Evolutionary conservation across 2,113 vertebrate genomes (phyloP), one percentile per base, ranked within the genome.

Genomic region (Lucifuga dentata): DNA sequence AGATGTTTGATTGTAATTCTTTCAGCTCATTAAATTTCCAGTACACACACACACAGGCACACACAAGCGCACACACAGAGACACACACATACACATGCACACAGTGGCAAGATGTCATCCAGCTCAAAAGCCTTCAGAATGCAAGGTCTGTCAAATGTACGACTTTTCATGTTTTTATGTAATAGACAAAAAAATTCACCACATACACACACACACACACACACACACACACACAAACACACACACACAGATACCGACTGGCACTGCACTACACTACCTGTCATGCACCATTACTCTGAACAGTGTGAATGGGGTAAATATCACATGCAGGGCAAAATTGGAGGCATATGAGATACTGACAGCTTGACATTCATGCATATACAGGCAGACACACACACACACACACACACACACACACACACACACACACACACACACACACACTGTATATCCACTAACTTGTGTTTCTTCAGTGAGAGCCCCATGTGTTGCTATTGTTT

Each of bases 1-100:
- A 67, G 49, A 78, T 80, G 50, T 63, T 52, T 58, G 13, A 44
- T 61, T 51, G 20, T 76, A 70, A 74, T 39, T 84, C 59, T 77
- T 38, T 51, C 13, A 7, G 55, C 75, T 63, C 59, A 77, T 83
- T 74, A 74, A 84, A 55, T 56, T 60, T 17, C 12, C 26, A n/a
- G 8, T 10, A 17, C 3, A 21, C 43, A 64, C 58, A 20, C 45
- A 24, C 5, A 11, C 21, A 40, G 21, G 50, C 40, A n/a, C n/a
- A 52, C 38, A 40, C 15, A 32, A 38, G 7, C 65, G 50, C 8
- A 50, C 48, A 20, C 15, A 5, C 41, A 63, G 56, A 32, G 19
- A 50, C 40, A 45, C n/a, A 58, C 29, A 57, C 11, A 24, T 26
- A 50, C 44, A 26, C 32, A 23, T 41, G 24, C 8, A 70, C 46